Base-by-base conservation (phyloP, 1,140 invertebrate species). In the Polypedilum vanderplanki region DNA sequence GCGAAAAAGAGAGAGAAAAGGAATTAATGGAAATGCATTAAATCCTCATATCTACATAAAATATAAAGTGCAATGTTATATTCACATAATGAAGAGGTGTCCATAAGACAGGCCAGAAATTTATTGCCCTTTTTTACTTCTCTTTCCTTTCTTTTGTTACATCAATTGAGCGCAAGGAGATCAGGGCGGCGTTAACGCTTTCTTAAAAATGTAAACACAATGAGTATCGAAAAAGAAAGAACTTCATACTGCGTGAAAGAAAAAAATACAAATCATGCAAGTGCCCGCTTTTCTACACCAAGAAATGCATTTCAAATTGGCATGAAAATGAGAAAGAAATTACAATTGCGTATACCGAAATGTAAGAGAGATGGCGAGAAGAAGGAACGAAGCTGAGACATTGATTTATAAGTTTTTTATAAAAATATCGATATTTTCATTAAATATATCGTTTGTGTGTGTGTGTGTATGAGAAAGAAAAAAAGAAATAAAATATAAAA, bases 201-300 rank as follows among this genome's bases (percentile, higher is more conserved):
- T 57, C 46, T 12, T 17, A 57, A 57, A 57, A 57, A 57, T 15
- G 46, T 57, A 57, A 57, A 57, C 46, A 57, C 46, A 57, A 57
- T 15, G 46, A 57, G n/a, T 15, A 15, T 12, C 46, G 10, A 12
- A 33, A 33, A 33, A 33, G n/a, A 33, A 33, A 57, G n/a, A 57
- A 57, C 46, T 57, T 57, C 46, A 57, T 57, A 57, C n/a, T 57
- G 46, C 10, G 46, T 57, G 46, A 12, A 57, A 57, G 8, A 8
- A 57, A 57, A 57, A 57, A 57, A 57, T 57, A 57, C 46, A 57
- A 57, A 57, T 57, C 46, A 57, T 57, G 46, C 46, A 57, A 57
- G 46, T 57, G 46, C 46, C n/a, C 46, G 10, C n/a, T 57, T 33
- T 33, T 33, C 24, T 15, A 7, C 10, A 57, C n/a, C 8, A 57